A percentile compares a stretch with the other conserved stretches of the same genome.
Conservation (phyloP, 2,113 vertebrate species). For the Panthera leo region DNA sequence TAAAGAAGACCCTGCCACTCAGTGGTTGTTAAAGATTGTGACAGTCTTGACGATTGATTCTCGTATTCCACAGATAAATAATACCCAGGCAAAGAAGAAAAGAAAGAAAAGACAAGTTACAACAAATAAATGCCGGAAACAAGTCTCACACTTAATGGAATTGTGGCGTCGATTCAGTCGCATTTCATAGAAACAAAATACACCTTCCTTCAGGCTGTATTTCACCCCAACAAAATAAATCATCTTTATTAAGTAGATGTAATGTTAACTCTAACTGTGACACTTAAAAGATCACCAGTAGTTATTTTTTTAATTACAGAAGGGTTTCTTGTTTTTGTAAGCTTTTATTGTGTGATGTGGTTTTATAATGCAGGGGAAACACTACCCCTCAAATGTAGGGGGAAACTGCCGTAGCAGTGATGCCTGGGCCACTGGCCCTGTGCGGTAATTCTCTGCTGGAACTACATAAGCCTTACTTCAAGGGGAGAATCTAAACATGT, state of each 20-base stretch:
- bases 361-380: background rate
- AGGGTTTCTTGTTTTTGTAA: conserved; percentile 47
- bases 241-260: background rate
- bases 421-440: background rate
- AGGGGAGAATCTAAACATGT: background rate
- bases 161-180: conserved; percentile 44
- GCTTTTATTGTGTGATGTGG: background rate
- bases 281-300: conserved; percentile 4
- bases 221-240: background rate
- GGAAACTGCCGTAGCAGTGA: background rate
- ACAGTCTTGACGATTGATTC: conserved; percentile 40
- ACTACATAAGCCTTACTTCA: background rate
- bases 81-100: background rate
- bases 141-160: background rate
- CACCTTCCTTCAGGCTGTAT: background rate
- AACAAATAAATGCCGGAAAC: conserved; percentile 3
- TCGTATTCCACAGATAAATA: conserved; percentile 62
- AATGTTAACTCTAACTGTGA: conserved; percentile 41
- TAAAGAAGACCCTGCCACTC: background rate
- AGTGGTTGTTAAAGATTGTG: background rate
- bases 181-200: background rate
- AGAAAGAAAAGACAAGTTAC: background rate
- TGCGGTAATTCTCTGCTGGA: background rate
- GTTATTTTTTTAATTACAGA: conserved; percentile 38
- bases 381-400: background rate